Evolutionary conservation across 2,888 invertebrate species (phyloP), one percentile per base, ranked within the genome.

Genomic region (Temnothorax ravouxi): DNA sequence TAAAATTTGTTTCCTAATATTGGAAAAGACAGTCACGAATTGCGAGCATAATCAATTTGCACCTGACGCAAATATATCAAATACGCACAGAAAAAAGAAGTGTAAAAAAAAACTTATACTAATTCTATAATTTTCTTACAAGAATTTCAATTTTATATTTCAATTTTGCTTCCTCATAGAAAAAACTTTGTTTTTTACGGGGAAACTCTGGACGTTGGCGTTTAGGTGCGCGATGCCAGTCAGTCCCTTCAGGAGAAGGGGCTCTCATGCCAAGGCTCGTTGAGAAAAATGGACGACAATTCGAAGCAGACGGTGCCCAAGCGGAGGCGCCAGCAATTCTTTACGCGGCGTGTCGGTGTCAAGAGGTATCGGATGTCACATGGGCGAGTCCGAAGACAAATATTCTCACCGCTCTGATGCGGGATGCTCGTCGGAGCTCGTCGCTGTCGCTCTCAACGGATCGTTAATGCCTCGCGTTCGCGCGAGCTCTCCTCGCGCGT

Each of bases 361-460:
- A 90, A 84, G 84, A 88, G 88, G 90, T 92, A 92, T 94, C 92
- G 92, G 88, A 90, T 92, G 93, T 93, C 93, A 93, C 92, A 93
- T 90, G 90, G 89, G 90, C 86, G 85, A 90, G 89, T 86, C 83
- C 87, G 91, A 93, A 92, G 93, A 94, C 92, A 91, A 94, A 93
- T 93, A 93, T 91, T 88, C 90, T 77, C 61, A 79, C 61, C 69
- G 75, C 83, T 83, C 83, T 82, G 59, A 66, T 66, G 62, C 67
- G 69, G 62, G 81, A 87, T 84, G 85, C 29, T 29, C 87, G 88
- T 84, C 88, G 81, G 84, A 85, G 84, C 61, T 84, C 88, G 61
- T 88, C 88, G 91, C 89, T 91, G 88, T 87, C 85, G 88, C 90
- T 88, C 89, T 92, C 92, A 91, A 91, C 91, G 92, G 92, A 91